These are phyloP conservation scores for Euwallacea similis DNA, from an alignment of 1,140 invertebrate species.

Conservation along the genomic window DNA sequence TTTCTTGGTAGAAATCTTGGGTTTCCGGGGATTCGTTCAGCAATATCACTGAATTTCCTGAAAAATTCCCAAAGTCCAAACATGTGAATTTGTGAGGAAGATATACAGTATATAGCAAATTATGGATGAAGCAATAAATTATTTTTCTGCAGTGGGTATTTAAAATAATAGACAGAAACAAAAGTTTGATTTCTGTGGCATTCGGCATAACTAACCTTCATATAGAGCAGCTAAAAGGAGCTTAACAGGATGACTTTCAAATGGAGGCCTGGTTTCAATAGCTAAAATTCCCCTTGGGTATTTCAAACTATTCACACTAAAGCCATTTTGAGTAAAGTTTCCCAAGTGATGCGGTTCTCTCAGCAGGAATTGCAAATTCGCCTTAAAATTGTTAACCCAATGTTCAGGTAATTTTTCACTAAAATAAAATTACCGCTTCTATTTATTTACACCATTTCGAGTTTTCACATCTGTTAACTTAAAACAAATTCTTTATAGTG, in stretches of 20 bases:
- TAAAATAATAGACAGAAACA: too few species aligned
- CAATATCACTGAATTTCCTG: constrained; percentile 42
- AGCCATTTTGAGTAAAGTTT: constrained; percentile 30
- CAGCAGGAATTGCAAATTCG: background rate
- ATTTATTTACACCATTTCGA: too few species aligned
- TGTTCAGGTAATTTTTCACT: constrained; percentile 29
- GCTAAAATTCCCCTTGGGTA: constrained; percentile 39
- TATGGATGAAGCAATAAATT: too few species aligned
- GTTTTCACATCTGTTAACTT: too few species aligned
- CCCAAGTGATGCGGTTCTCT: background rate
- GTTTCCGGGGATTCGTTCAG: constrained; percentile 21
- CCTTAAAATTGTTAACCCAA: constrained; percentile 3
- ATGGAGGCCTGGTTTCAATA: constrained; percentile 25
- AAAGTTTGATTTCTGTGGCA: background rate
- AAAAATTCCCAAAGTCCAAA: background rate
- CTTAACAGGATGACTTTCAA: constrained; percentile 23
- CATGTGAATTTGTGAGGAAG: background rate
- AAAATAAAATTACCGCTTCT: background rate
- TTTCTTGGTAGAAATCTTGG: constrained; percentile 18
- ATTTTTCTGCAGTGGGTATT: too few species aligned
- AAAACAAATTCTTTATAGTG: too few species aligned
- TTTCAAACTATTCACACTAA: constrained; percentile 24
- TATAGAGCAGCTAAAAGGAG: constrained; percentile 34
- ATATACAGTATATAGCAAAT: background rate
- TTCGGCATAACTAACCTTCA: constrained; percentile 21